phyloP scores from a whole-genome alignment of 37 sponge, comb jelly and placozoan species.

The Cliona cf. orientalis region DNA sequence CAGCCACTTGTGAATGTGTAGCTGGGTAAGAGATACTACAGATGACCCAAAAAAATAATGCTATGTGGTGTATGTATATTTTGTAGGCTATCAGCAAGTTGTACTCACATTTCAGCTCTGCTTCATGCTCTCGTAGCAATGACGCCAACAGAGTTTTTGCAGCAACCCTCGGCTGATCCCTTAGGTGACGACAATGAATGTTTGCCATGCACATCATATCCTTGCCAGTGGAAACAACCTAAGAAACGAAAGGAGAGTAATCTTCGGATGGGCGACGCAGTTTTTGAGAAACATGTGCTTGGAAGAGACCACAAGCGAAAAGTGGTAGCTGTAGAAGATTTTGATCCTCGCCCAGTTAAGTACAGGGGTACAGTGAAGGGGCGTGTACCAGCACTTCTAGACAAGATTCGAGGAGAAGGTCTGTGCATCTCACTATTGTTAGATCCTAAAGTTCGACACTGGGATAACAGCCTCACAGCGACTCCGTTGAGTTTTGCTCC shows the following conservation, averaged over 20 bases:
- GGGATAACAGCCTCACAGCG: not conserved
- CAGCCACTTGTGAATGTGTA: conserved; percentile 69
- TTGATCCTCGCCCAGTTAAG: conserved; percentile 61
- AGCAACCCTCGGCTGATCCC: conserved; percentile 2
- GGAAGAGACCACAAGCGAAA: conserved; percentile 32
- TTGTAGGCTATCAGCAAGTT: conserved; percentile 61
- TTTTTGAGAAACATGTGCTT: conserved; percentile 52
- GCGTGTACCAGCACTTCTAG: conserved; percentile 35
- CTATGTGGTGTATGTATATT: not conserved
- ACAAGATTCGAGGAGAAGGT: conserved; percentile 32
- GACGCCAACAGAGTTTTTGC: conserved; percentile 18
- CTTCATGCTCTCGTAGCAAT: conserved; percentile 54
- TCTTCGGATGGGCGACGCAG: conserved; percentile 32
- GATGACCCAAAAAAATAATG: not conserved
- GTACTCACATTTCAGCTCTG: conserved; percentile 67
- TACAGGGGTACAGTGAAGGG: conserved; percentile 28
- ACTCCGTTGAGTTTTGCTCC: not conserved
- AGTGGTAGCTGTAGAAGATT: conserved; percentile 35
- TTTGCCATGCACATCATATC: conserved; percentile 54
- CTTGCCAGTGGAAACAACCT: conserved; percentile 66
- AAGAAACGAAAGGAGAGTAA: conserved; percentile 53
- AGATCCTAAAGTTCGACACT: conserved; percentile 4
- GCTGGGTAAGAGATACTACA: conserved; percentile 39
- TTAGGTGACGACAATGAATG: conserved; percentile 12
- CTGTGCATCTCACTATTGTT: conserved; percentile 43